Evolutionary conservation across 2,888 invertebrate genomes (phyloP).

Genomic region (Tipula vernalis): DNA sequence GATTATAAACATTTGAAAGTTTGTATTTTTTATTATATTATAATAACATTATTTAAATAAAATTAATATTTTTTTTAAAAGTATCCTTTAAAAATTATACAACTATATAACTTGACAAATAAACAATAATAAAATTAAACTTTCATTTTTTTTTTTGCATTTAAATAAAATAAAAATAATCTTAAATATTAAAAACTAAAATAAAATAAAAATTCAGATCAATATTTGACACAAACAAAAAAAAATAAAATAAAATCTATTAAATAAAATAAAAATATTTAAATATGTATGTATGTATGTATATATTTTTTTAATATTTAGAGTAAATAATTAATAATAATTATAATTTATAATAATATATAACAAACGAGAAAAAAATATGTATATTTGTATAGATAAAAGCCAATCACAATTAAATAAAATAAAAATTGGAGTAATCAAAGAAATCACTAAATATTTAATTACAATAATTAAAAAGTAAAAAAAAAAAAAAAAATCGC

Average conservation of each 20-base stretch:
- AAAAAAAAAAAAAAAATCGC: not conserved
- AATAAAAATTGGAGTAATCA: not conserved
- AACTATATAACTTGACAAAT: not conserved
- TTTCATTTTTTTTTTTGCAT: not conserved
- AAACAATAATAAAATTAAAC: not conserved
- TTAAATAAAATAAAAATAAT: not conserved
- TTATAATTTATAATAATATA: not conserved
- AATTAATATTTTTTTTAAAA: not conserved
- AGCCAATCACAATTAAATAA: constrained; percentile 4
- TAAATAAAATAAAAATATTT: not conserved
- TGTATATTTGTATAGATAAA: not conserved
- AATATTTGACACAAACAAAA: not conserved
- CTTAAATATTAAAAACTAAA: not conserved
- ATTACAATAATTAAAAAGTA: not conserved
- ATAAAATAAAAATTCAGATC: not conserved
- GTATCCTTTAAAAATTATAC: not conserved
- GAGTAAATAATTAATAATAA: not conserved
- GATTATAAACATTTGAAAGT: not conserved
- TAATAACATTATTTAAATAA: not conserved
- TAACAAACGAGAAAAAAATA: not conserved
- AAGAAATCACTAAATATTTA: not conserved
- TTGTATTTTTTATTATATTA: not conserved
- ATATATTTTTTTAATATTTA: not conserved
- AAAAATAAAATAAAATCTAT: not conserved
- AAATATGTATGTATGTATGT: not conserved